Base-by-base conservation (phyloP, 2,113 vertebrate species). In the Daubentonia madagascariensis region DNA sequence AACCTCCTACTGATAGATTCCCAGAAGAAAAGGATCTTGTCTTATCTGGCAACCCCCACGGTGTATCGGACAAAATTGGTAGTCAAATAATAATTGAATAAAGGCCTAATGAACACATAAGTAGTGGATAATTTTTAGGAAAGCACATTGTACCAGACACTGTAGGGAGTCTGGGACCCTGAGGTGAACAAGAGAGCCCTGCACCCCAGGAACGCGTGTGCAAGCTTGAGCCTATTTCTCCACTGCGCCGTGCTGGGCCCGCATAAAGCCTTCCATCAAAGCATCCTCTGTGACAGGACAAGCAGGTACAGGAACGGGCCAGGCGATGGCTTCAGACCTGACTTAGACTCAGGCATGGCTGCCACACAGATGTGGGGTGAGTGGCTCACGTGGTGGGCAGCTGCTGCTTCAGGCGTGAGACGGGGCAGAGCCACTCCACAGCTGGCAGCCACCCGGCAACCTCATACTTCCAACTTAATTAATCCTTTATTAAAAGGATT, bases 241-340 rank as follows among this genome's bases (percentile, higher is more conserved):
- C 14, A 10, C 5, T 0, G 0, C 0, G 40, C 43, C 5, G 0
- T 22, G n/a, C 35, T 8, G 2, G 12, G 18, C 52, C 12, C 40
- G 68, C 7, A 5, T 2, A 25, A 59, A 52, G 32, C 18, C 35
- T 50, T 48, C 3, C 28, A 18, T n/a, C 8, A 43, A 48, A 88
- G 37, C 48, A 23, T 25, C 11, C 37, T 40, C 18, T 23, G 1
- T 23, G 23, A 22, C 28, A 14, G 43, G 43, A 57, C 35, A 52
- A 70, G 20, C 14, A 43, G 40, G 57, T 48, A 5, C 11, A 7
- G 50, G 32, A 61, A 54, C 9, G 28, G 57, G 30, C 16, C 0
- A 0, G n/a, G 63, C 0, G 0, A 7, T 12, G 20, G 8, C 22
- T 25, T 63, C 43, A 43, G 35, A 14, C 28, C 8, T 45, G 40